Evolutionary conservation across 2,113 vertebrate genomes (phyloP).

Genomic region (Nannobrachium achirus): DNA sequence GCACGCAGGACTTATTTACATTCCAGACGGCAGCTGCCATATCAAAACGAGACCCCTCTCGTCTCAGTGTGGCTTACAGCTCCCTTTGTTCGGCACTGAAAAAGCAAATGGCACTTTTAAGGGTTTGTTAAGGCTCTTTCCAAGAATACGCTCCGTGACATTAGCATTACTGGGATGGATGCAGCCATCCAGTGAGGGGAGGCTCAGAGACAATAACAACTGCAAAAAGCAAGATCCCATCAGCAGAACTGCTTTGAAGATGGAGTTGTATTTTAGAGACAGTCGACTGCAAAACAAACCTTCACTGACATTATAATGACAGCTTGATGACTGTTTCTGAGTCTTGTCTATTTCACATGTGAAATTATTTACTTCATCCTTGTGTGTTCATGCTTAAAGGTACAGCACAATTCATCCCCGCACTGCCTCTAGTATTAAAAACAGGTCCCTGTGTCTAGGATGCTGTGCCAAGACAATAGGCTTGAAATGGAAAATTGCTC

Average conservation of each 20-base stretch:
- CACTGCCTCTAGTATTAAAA: no score
- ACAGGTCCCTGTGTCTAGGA: no score
- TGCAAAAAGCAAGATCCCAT: neutral
- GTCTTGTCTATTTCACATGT: neutral
- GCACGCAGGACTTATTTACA: conserved; percentile 39
- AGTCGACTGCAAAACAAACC: no score
- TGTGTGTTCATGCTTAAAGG: no score
- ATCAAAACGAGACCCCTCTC: conserved; percentile 25
- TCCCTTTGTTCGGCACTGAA: conserved; percentile 9
- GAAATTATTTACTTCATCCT: no score
- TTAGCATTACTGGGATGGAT: neutral
- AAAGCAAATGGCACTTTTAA: conserved; percentile 24
- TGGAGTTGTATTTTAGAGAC: no score
- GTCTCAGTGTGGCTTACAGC: conserved; percentile 20
- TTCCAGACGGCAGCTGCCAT: conserved; percentile 40
- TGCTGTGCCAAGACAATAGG: no score
- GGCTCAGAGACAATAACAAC: neutral
- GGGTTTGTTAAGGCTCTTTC: conserved; percentile 16
- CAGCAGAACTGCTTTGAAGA: neutral
- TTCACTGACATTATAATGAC: no score
- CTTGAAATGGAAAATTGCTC: no score
- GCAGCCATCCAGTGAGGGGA: neutral
- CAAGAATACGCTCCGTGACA: conserved; percentile 7
- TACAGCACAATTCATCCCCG: no score
- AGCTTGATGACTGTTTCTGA: neutral